Evolutionary conservation across 2,888 invertebrate species (phyloP).

Genomic region (Prosapia bicincta): DNA sequence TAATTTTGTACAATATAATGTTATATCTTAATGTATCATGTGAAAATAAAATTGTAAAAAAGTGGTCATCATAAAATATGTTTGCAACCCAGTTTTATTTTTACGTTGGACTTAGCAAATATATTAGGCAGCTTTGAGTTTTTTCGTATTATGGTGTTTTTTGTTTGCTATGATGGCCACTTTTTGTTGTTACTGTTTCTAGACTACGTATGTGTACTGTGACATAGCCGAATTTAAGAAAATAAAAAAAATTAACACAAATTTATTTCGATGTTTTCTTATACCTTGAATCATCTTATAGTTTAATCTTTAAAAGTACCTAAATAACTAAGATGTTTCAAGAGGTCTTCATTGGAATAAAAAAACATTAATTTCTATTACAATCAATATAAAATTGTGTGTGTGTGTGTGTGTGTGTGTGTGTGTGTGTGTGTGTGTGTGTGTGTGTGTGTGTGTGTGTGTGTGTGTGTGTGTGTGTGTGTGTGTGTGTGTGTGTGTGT

Average conservation of each 20-base stretch:
- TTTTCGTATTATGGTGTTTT: neutral
- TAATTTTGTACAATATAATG: neutral
- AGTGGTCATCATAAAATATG: neutral
- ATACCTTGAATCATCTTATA: neutral
- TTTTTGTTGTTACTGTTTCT: neutral
- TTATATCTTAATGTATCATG: neutral
- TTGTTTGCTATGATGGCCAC: neutral
- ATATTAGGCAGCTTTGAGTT: neutral
- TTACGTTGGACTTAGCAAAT: neutral
- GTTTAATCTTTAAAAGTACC: too few species aligned
- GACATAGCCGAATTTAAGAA: neutral
- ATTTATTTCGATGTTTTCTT: neutral
- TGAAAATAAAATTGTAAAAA: neutral
- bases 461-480: too few species aligned
- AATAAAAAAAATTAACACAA: neutral
- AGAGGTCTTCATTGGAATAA: too few species aligned
- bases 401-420: too few species aligned
- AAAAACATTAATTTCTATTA: too few species aligned
- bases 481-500: too few species aligned
- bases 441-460: too few species aligned
- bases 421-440: too few species aligned
- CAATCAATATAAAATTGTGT: too few species aligned
- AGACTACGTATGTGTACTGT: neutral
- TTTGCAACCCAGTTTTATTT: neutral
- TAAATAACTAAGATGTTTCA: too few species aligned